Conservation (phyloP, 2,797 vertebrate genomes). For the Clarias fuscus region DNA sequence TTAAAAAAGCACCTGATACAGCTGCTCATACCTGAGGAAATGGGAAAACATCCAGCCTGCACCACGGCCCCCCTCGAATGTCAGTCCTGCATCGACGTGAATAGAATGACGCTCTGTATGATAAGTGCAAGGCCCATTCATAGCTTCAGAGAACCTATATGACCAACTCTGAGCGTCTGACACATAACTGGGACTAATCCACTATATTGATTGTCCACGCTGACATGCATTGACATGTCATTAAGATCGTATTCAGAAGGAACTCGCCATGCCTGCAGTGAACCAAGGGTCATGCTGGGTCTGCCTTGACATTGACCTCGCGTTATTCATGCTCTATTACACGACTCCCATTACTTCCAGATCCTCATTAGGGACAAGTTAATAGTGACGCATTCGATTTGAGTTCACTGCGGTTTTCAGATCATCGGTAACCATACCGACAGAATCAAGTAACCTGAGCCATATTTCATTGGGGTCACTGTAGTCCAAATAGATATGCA, state of each 20-base stretch:
- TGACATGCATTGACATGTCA: conserved; percentile 37
- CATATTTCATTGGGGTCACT: conserved; percentile 8
- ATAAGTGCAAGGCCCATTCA: conserved; percentile 77
- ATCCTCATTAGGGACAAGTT: conserved; percentile 14
- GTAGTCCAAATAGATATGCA: conserved; percentile 29
- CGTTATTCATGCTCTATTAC: conserved; percentile 26
- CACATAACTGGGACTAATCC: conserved; percentile 75
- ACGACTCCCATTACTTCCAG: conserved; percentile 30
- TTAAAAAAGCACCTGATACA: conserved; percentile 80
- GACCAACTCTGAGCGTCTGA: conserved; percentile 63
- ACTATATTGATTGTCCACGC: conserved; percentile 66
- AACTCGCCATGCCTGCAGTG: conserved; percentile 32
- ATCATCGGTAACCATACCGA: not conserved
- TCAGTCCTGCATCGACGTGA: conserved; percentile 72
- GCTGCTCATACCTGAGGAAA: conserved; percentile 71
- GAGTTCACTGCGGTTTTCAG: conserved; percentile 7
- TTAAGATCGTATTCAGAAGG: conserved; percentile 30
- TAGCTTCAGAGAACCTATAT: conserved; percentile 63
- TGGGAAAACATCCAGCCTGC: conserved; percentile 75
- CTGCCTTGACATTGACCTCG: conserved; percentile 41
- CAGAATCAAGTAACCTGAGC: conserved; percentile 3
- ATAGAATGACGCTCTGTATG: conserved; percentile 79
- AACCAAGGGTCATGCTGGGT: conserved; percentile 26
- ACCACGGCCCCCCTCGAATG: conserved; percentile 65
- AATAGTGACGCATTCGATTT: not conserved